A percentile compares a stretch with the other conserved stretches of the same genome.
phyloP scores from a whole-genome alignment of 2,797 vertebrate species.

The Spatula clypeata region DNA sequence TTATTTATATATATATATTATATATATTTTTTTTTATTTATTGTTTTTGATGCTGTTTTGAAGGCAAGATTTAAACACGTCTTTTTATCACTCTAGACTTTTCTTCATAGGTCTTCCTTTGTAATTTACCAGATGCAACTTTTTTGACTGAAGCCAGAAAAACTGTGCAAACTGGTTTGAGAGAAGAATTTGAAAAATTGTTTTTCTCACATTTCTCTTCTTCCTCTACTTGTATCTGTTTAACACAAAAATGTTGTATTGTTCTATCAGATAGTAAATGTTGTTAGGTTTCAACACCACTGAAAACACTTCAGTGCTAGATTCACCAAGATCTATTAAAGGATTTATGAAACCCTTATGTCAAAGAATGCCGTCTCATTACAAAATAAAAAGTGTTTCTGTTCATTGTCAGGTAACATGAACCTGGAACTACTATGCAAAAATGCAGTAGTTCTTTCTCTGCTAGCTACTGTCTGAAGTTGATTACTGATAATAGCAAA shows the following conservation, averaged over 20 bases:
- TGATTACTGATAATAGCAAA: not conserved
- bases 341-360: not conserved
- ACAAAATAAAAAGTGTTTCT: not conserved
- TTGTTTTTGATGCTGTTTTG: not conserved
- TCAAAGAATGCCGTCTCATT: not conserved
- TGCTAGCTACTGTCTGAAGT: not conserved
- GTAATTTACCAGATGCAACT: not conserved
- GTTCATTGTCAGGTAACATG: not conserved
- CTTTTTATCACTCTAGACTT: not conserved
- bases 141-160: not conserved
- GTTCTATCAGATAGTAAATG: not conserved
- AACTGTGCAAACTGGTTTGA: not conserved
- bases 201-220: not conserved
- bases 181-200: not conserved
- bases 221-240: not conserved
- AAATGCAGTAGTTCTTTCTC: not conserved
- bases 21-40: too few relatives aligned
- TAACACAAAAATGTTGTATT: not conserved
- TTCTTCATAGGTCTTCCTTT: not conserved
- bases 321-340: not conserved
- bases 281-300: not conserved
- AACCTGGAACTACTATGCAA: not conserved
- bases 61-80: not conserved
- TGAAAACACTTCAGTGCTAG: not conserved
- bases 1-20: not conserved